Percentiles rank a stretch among this genome's conserved stretches.
Conservation (phyloP, 1,140 invertebrate genomes). For the Carposina sasakii region DNA sequence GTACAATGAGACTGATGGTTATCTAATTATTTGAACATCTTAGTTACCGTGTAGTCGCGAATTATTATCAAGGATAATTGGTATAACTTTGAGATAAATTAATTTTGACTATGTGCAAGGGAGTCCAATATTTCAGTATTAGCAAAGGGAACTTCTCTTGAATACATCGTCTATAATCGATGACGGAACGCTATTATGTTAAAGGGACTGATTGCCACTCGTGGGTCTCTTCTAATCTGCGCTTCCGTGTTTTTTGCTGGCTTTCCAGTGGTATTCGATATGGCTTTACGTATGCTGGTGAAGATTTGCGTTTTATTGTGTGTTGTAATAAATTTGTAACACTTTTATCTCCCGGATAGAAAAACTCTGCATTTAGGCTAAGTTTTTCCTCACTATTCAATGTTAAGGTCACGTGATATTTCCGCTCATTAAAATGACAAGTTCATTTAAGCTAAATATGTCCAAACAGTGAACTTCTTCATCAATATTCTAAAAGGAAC, state of each 20-base stretch:
- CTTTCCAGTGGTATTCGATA: slow-evolving; percentile 11
- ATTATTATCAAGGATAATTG: no score
- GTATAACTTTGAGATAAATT: slow-evolving; percentile 7
- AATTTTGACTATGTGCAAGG: not conserved
- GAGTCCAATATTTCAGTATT: slow-evolving; percentile 7
- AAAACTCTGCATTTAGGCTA: not conserved
- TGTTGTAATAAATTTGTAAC: not conserved
- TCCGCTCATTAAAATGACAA: not conserved
- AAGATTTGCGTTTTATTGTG: not conserved
- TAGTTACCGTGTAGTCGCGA: no score
- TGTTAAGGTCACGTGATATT: not conserved
- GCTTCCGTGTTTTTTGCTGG: slow-evolving; percentile 26
- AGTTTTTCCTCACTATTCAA: not conserved
- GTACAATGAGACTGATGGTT: not conserved
- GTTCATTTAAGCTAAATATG: not conserved
- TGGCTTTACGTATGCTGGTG: not conserved
- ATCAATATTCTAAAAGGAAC: not conserved
- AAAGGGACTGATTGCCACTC: slow-evolving; percentile 2
- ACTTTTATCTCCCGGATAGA: not conserved
- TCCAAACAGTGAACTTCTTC: not conserved
- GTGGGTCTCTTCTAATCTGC: slow-evolving; percentile 9
- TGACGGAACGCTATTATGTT: slow-evolving; percentile 6
- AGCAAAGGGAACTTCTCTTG: slow-evolving; percentile 10
- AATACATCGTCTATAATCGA: slow-evolving; percentile 7
- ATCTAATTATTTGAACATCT: slow-evolving; percentile 6